Base-by-base conservation (phyloP, 2,113 vertebrate genomes). In the Rhombomys opimus region DNA sequence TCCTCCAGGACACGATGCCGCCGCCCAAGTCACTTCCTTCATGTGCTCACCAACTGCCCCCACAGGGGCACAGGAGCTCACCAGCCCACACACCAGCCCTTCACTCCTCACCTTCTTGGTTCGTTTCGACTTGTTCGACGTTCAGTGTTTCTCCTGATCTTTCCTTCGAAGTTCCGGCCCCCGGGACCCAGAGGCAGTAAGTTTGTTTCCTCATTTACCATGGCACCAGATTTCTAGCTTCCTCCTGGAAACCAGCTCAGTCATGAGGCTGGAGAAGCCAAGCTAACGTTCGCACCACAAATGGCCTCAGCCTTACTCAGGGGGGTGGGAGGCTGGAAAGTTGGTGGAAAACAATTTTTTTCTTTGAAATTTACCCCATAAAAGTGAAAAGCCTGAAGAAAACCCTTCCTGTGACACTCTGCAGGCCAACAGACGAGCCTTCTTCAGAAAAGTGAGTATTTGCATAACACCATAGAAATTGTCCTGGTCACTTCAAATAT, bases 161-260 rank as follows among this genome's bases (percentile, higher is more conserved):
- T 96, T 97, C 93, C 98, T 98, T 91, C 86, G 90, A 94, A 97
- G 97, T 98, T 98, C 98, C 81, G 98, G 98, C 96, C 98, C 98
- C 96, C 96, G 97, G 98, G 98, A 98, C 98, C 98, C 98, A 98
- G 97, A 75, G 97, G 96, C n/a, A 97, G 97, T 97, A 97, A 96
- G 98, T 97, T 98, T 97, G 97, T 98, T 99, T 99, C 98, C 97
- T 98, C 98, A 98, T 98, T 98, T 98, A 99, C 98, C 10, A 96
- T 98, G 99, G 99, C 98, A 98, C 99, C 99, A 99, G 98, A 97
- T 96, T 98, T 98, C 98, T 98, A 98, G 91, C 97, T 98, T 98
- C 98, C 99, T 99, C 98, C 98, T 98, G 98, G 98, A 97, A 99
- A 98, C 98, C 94, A 97, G 97, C 98, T 98, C 98, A 98, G 98